Percentiles rank a stretch among this genome's conserved stretches.
Conservation (phyloP, 2,797 vertebrate species). For the Mormyrops attenuatus region DNA sequence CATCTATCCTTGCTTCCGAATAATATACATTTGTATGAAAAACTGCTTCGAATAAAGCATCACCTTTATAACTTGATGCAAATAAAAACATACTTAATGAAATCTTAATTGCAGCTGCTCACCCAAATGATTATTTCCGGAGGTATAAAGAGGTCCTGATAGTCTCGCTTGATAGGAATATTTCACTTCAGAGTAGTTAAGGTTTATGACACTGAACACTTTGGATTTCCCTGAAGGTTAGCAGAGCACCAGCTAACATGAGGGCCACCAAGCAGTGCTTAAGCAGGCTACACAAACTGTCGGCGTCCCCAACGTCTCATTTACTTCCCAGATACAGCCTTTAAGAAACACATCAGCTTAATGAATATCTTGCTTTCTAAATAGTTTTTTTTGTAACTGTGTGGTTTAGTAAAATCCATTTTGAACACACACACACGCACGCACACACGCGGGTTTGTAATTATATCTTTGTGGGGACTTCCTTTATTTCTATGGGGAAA, state of each 20-base stretch:
- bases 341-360: not conserved
- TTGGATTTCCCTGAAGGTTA: not conserved
- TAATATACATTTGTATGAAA: not conserved
- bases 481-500: too few species aligned
- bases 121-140: not conserved
- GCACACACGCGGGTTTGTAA: too few species aligned
- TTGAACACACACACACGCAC: not conserved
- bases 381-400: not conserved
- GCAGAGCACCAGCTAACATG: not conserved
- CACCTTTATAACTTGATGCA: not conserved
- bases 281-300: not conserved
- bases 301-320: not conserved
- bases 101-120: not conserved
- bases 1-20: not conserved
- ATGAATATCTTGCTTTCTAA: not conserved
- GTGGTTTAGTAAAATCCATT: not conserved
- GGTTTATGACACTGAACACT: not conserved
- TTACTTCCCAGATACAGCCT: conserved; percentile 1
- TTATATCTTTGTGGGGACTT: too few species aligned
- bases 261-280: not conserved
- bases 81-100: not conserved
- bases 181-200: not conserved
- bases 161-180: not conserved
- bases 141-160: not conserved
- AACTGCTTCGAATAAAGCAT: not conserved